Conservation (phyloP, 2,888 invertebrate species). For the Saturnia pavonia region DNA sequence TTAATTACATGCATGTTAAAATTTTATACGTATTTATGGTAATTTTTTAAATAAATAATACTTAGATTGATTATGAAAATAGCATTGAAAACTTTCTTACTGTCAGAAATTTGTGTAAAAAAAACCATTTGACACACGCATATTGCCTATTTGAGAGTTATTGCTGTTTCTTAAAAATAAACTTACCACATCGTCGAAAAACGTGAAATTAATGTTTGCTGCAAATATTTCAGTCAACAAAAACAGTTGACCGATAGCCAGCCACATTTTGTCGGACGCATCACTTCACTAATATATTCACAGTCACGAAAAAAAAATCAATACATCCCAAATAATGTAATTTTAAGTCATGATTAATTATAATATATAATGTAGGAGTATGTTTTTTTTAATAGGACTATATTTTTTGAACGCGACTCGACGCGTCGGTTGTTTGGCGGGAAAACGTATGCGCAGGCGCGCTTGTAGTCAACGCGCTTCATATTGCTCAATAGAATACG, state of each 20-base stretch:
- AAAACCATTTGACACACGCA: neutral
- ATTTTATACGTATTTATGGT: neutral
- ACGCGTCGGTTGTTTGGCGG: slow-evolving; percentile 67
- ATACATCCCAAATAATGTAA: slow-evolving; percentile 21
- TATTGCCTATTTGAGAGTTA: neutral
- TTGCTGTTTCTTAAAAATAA: slow-evolving; percentile 11
- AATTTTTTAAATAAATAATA: too few species aligned
- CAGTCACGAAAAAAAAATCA: slow-evolving; percentile 34
- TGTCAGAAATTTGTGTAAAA: neutral
- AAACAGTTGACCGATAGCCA: slow-evolving; percentile 60
- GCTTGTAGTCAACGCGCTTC: slow-evolving; percentile 56
- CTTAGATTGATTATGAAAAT: neutral
- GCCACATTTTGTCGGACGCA: slow-evolving; percentile 66
- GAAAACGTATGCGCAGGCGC: slow-evolving; percentile 72
- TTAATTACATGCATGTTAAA: neutral
- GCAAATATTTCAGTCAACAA: slow-evolving; percentile 58
- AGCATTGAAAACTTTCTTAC: neutral
- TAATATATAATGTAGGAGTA: neutral
- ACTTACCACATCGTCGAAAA: slow-evolving; percentile 61
- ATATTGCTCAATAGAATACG: slow-evolving; percentile 67
- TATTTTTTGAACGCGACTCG: slow-evolving; percentile 52
- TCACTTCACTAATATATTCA: slow-evolving; percentile 36
- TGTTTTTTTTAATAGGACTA: slow-evolving; percentile 30
- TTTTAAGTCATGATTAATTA: neutral
- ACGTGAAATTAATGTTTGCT: slow-evolving; percentile 56